Conservation (phyloP, 2,888 invertebrate species). For the Xanthia icteritia region DNA sequence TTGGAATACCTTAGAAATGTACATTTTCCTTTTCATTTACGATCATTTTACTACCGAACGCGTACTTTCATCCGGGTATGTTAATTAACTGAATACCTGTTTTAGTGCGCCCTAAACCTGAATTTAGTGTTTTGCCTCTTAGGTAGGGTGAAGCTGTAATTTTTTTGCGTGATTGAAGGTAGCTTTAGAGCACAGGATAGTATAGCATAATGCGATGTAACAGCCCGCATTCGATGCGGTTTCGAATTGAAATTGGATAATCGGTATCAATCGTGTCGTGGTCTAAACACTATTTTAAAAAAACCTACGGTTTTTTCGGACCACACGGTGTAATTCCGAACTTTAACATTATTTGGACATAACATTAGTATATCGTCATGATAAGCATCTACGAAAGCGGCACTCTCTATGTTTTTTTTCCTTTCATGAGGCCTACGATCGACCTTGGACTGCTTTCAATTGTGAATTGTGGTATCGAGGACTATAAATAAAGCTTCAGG, state of each 20-base stretch:
- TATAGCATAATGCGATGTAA: conserved; percentile 1
- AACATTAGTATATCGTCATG: not conserved
- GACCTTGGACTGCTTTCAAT: conserved; percentile 46
- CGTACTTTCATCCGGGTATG: conserved; percentile 48
- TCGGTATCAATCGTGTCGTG: not conserved
- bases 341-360: not conserved
- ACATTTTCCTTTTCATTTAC: conserved; percentile 56
- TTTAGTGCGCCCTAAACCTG: conserved; percentile 42
- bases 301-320: not conserved
- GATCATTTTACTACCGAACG: conserved; percentile 52
- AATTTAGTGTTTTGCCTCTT: conserved; percentile 21
- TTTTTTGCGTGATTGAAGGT: conserved; percentile 4
- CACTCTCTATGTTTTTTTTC: not conserved
- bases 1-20: conserved; percentile 39
- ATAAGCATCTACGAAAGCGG: not conserved
- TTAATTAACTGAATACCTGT: conserved; percentile 53
- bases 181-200: not conserved
- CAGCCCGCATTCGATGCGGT: conserved; percentile 12
- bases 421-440: conserved; percentile 18
- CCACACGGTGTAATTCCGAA: not conserved
- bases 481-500: conserved; percentile 39
- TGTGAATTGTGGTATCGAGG: conserved; percentile 21
- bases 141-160: conserved; percentile 11
- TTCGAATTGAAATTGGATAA: conserved; percentile 27
- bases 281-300: not conserved